A percentile compares a stretch with the other conserved stretches of the same genome.
Conservation (phyloP, 2,888 invertebrate species). For the Dorcus parallelipipedus region DNA sequence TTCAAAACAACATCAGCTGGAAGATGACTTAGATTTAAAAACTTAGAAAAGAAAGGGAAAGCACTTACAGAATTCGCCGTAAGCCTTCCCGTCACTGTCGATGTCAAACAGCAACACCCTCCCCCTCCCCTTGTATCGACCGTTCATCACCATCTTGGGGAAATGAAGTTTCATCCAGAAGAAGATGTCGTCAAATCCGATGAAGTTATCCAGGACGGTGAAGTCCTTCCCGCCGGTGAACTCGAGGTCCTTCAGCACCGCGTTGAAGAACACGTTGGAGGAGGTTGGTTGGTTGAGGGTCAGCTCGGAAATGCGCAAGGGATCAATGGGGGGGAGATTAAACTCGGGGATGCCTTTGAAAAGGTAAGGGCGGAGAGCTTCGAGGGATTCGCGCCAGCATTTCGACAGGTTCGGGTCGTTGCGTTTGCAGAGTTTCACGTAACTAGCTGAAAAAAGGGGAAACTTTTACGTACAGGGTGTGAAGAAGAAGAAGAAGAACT, state of each 20-base stretch:
- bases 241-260: slow-evolving; percentile 27
- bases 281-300: slow-evolving; percentile 31
- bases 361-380: slow-evolving; percentile 31
- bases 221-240: slow-evolving; percentile 29
- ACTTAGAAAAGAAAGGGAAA: neutral
- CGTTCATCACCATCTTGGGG: slow-evolving; percentile 28
- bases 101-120: slow-evolving; percentile 33
- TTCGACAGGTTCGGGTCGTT: slow-evolving; percentile 33
- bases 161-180: slow-evolving; percentile 5
- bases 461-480: too few relatives aligned
- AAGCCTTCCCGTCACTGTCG: slow-evolving; percentile 16
- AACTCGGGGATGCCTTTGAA: slow-evolving; percentile 38
- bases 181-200: neutral
- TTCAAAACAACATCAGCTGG: neutral
- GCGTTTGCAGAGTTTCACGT: slow-evolving; percentile 30
- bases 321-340: slow-evolving; percentile 36
- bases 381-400: slow-evolving; percentile 34
- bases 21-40: neutral
- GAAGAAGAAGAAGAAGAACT: too few relatives aligned
- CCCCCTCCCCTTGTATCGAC: slow-evolving; percentile 35
- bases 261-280: slow-evolving; percentile 31
- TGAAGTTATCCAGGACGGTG: slow-evolving; percentile 23
- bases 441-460: slow-evolving; percentile 19
- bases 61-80: slow-evolving; percentile 4
- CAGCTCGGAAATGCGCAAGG: slow-evolving; percentile 32